Base-by-base conservation (phyloP, 2,888 invertebrate genomes). In the Habrosyne pyritoides region DNA sequence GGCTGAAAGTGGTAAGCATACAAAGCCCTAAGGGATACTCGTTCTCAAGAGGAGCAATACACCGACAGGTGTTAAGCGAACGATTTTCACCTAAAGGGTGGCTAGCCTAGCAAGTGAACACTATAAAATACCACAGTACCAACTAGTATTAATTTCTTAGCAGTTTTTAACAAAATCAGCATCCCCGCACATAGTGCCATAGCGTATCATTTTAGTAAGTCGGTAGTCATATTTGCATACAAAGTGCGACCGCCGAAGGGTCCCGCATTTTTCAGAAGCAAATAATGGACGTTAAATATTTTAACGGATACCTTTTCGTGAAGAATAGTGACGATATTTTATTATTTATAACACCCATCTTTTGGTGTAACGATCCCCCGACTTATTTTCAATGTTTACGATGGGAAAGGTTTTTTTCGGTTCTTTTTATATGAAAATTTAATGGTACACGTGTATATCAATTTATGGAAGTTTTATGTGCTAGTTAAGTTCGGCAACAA, bases 271-370 rank as follows among this genome's bases (percentile, higher is more conserved):
- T 84, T 83, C 81, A 81, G 69, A 68, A 64, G 71, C 74, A 73
- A 80, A 81, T 80, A 81, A 81, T 82, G 78, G 73, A 66, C 77
- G 79, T 78, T 84, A 80, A 82, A 84, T 82, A 84, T 83, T 84
- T 84, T 84, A 84, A 83, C 83, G 77, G 76, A 60, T 55, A 58
- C 76, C 77, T 69, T 78, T 73, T 70, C 75, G 73, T 75, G 71
- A 72, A 69, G 72, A 71, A 81, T 81, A 76, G 76, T 78, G 81
- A 75, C 82, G 78, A 81, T 83, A 77, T 79, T 69, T 68, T 79
- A 78, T 77, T 83, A 83, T 83, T 81, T 77, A 83, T 77, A 54
- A 71, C 57, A 62, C 57, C 65, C 70, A 72, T 76, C 72, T 75
- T 67, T 68, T 63, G 56, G 46, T 62, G 57, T 63, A 64, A 64